Base-by-base conservation (phyloP, 2,113 vertebrate genomes). In the Istiophorus platypterus region DNA sequence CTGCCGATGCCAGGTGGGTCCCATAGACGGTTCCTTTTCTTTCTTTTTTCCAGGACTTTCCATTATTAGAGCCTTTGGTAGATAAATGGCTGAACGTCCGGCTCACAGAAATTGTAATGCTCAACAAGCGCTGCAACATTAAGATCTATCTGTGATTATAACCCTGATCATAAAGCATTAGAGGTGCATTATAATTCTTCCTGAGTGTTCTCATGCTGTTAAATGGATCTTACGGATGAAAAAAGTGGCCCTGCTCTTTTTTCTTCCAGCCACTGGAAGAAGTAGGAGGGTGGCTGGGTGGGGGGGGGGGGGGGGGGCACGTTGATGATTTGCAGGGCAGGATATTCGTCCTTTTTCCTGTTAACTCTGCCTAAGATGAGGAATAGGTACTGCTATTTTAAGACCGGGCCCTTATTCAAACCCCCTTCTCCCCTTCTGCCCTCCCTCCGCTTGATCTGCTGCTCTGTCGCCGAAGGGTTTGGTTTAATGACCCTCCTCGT, bases 301-400 rank as follows among this genome's bases (percentile, higher is more conserved):
- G 7, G 18, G 37, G 69, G 34, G 14, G 29, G 13, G 7, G n/a
- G n/a, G n/a, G n/a, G n/a, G 54, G 69, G 34, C 8, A 57, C 26
- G 7, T 11, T 68, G 78, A 88, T 77, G 80, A 78, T 86, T 76
- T 87, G 81, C 79, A 63, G 84, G 61, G 74, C 84, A 76, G 85
- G 84, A 89, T 78, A 85, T 90, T 91, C 82, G 80, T 91, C 88
- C 87, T 77, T 83, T 83, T 88, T 89, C 91, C 80, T 89, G 89
- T 91, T 93, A 93, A 89, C 90, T 85, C 82, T 80, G 92, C 88
- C 85, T 84, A 88, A 39, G 91, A 95, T 91, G 94, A 94, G 87
- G 69, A 92, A 94, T 94, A 92, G 92, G 89, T 91, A 27, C 62
- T 71, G 88, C 95, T 95, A 94, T 95, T 95, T 95, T 88, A 90